A percentile compares a stretch with the other conserved stretches of the same genome.
Conservation (phyloP, 2,113 vertebrate species). For the Bos taurus region DNA sequence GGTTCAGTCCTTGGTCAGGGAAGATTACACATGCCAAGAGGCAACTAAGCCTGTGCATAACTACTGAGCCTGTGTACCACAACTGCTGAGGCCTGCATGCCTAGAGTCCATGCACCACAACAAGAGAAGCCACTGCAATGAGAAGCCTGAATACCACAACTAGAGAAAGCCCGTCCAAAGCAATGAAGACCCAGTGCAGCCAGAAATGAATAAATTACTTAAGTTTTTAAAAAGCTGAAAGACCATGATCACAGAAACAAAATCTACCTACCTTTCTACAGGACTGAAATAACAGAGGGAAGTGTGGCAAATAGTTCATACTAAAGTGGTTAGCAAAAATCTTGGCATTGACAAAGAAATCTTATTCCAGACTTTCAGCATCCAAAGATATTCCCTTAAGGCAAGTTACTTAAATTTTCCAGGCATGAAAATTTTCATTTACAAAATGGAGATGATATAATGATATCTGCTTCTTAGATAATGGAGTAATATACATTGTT, state of each 20-base stretch:
- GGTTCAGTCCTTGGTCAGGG: not conserved
- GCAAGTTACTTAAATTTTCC: not conserved
- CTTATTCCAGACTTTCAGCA: not conserved
- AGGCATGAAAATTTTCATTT: not conserved
- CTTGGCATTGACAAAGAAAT: not conserved
- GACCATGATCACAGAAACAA: not conserved
- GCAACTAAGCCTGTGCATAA: not conserved
- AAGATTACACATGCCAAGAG: not conserved
- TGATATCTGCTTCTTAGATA: not conserved
- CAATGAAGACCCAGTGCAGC: not conserved
- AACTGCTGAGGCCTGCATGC: not conserved
- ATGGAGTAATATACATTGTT: not conserved
- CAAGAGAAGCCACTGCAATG: not conserved
- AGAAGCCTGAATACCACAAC: not conserved
- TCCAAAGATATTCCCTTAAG: not conserved
- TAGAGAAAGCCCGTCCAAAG: not conserved
- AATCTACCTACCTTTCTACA: not conserved
- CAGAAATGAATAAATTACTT: not conserved
- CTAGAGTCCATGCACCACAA: not conserved
- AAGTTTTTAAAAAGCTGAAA: not conserved
- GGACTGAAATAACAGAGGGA: not conserved
- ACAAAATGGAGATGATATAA: not conserved
- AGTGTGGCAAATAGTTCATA: not conserved
- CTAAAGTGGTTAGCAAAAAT: not conserved
- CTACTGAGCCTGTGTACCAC: not conserved